Percentiles rank a stretch among this genome's conserved stretches.
Evolutionary conservation across 2,888 invertebrate species (phyloP).

Genomic region (Bruchidius siliquastri): DNA sequence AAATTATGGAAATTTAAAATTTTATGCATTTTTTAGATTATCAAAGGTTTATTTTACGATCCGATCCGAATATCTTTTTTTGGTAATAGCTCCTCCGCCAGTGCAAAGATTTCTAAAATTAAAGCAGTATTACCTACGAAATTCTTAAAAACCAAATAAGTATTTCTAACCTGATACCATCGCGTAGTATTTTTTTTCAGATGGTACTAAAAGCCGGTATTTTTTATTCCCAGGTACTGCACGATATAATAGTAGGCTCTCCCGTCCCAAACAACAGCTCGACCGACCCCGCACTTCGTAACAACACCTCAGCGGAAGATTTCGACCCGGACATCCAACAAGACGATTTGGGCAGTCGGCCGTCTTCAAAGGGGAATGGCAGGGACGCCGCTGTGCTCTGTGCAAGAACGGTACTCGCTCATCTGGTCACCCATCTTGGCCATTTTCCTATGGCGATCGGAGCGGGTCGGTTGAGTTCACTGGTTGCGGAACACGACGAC

Average conservation of each 20-base stretch:
- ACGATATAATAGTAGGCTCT: conserved; percentile 57
- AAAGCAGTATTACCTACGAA: too few relatives aligned
- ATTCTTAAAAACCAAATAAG: too few relatives aligned
- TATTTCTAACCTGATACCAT: too few relatives aligned
- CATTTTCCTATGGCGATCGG: conserved; percentile 92
- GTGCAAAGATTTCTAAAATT: too few relatives aligned
- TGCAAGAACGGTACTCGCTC: conserved; percentile 63
- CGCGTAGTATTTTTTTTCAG: too few relatives aligned
- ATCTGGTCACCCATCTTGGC: conserved; percentile 86
- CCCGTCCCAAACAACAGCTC: conserved; percentile 49
- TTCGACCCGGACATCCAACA: conserved; percentile 69
- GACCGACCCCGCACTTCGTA: conserved; percentile 44
- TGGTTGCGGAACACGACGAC: conserved; percentile 91
- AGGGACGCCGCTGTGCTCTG: conserved; percentile 56
- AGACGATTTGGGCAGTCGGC: conserved; percentile 57
- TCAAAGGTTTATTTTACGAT: too few relatives aligned
- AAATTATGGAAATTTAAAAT: too few relatives aligned
- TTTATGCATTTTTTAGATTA: too few relatives aligned
- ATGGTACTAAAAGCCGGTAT: too few relatives aligned
- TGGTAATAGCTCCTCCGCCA: too few relatives aligned
- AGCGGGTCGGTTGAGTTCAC: conserved; percentile 81
- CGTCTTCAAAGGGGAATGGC: conserved; percentile 47
- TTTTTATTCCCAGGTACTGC: conserved; percentile 50
- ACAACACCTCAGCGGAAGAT: conserved; percentile 58
- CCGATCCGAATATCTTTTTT: too few relatives aligned